Conservation (phyloP, 2,113 vertebrate species). For the Castor canadensis region DNA sequence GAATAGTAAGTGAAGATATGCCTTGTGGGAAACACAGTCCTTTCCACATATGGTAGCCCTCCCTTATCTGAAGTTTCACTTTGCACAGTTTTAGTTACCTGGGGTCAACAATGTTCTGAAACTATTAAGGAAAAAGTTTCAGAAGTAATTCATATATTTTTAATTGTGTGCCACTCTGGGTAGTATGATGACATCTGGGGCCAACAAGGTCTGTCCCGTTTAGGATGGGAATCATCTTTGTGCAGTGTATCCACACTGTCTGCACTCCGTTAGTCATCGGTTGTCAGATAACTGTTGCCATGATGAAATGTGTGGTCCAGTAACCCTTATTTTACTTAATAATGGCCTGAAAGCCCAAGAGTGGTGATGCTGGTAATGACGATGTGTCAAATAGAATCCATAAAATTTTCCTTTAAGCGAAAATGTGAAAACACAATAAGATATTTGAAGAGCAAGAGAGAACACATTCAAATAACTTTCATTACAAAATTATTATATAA, state of each 20-base stretch:
- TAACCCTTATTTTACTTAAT: too few relatives aligned
- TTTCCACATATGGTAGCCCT: not conserved
- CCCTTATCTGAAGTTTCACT: not conserved
- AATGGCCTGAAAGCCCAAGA: not conserved
- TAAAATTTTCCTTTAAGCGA: not conserved
- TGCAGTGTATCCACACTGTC: too few relatives aligned
- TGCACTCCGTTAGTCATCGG: not conserved
- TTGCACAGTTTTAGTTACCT: not conserved
- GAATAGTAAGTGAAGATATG: not conserved
- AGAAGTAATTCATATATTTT: too few relatives aligned
- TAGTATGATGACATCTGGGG: too few relatives aligned
- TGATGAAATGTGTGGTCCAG: too few relatives aligned
- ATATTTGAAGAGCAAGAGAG: not conserved
- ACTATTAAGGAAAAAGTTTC: too few relatives aligned
- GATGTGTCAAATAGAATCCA: not conserved
- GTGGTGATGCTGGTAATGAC: not conserved
- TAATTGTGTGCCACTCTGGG: too few relatives aligned
- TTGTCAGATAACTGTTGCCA: not conserved
- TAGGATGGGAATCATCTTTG: too few relatives aligned
- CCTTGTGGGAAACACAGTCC: not conserved
- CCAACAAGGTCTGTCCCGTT: too few relatives aligned
- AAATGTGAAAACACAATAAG: not conserved
- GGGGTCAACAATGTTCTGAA: too few relatives aligned
- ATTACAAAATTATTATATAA: not conserved
- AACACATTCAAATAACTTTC: not conserved